phyloP scores from a whole-genome alignment of 2,797 vertebrate genomes.

The Ctenochaetus hawaiiensis region DNA sequence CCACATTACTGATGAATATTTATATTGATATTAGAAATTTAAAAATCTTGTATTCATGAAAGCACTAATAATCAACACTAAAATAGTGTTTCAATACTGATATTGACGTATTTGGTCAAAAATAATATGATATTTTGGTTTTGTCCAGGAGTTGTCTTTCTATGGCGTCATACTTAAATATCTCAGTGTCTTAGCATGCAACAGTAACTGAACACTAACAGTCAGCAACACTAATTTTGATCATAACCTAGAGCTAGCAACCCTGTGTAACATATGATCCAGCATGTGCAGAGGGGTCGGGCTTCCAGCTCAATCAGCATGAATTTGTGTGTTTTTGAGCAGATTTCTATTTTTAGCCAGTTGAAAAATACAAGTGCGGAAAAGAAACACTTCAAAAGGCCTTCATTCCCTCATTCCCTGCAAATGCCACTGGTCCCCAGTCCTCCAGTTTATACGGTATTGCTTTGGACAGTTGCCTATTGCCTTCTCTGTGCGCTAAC shows the following conservation, averaged over 20 bases:
- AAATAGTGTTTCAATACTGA: no score
- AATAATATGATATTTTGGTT: no score
- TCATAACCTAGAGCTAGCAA: no score
- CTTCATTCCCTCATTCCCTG: background rate
- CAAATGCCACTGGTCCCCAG: slow-evolving; percentile 7
- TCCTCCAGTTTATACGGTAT: slow-evolving; percentile 11
- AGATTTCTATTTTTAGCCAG: background rate
- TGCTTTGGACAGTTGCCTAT: slow-evolving; percentile 45
- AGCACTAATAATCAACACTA: no score
- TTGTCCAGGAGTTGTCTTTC: no score
- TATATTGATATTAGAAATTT: no score
- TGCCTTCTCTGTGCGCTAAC: slow-evolving; percentile 16
- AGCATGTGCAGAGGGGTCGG: background rate
- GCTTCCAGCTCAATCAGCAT: background rate
- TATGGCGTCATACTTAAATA: background rate
- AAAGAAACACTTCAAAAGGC: background rate
- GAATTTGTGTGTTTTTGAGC: background rate
- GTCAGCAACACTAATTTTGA: background rate
- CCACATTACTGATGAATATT: no score
- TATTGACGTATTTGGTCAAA: no score
- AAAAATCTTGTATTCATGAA: no score
- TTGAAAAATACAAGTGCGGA: background rate
- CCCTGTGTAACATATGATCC: background rate
- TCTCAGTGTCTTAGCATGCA: background rate
- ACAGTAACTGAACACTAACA: no score